phyloP scores from a whole-genome alignment of 2,888 invertebrate species.

The Drosophila sordidula region DNA sequence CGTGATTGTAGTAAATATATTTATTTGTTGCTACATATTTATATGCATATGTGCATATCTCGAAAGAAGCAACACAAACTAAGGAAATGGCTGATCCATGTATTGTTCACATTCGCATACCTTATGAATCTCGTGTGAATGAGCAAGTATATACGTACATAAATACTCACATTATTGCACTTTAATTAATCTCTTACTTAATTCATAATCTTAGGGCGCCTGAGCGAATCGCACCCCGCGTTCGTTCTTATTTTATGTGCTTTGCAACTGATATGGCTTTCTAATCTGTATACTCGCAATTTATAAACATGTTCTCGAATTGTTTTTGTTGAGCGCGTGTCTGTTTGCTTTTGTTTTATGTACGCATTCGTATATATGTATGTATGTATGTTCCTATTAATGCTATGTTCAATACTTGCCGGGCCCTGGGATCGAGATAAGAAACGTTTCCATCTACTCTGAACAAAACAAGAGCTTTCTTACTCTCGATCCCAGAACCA shows the following conservation, averaged over 20 bases:
- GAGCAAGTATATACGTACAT: no score
- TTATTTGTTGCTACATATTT: neutral
- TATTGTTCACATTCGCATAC: no score
- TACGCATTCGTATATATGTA: no score
- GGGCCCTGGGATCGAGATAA: slow-evolving; percentile 28
- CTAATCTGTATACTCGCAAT: slow-evolving; percentile 37
- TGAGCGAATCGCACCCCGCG: neutral
- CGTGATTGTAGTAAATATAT: slow-evolving; percentile 6
- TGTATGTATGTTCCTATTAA: neutral
- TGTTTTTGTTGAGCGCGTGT: slow-evolving; percentile 22
- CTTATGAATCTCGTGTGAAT: neutral
- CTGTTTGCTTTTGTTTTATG: neutral
- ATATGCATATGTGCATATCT: no score
- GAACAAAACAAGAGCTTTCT: neutral
- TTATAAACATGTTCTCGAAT: slow-evolving; percentile 46
- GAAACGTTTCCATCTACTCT: neutral
- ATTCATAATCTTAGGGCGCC: slow-evolving; percentile 10
- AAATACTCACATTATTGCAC: no score
- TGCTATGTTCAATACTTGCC: slow-evolving; percentile 18
- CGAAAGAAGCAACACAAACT: slow-evolving; percentile 9
- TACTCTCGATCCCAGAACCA: slow-evolving; percentile 1
- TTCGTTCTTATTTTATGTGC: slow-evolving; percentile 20
- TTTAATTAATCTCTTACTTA: slow-evolving; percentile 2
- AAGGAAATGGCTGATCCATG: neutral
- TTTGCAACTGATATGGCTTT: slow-evolving; percentile 42